These are phyloP conservation scores for Xenopus petersii DNA, from an alignment of 2,797 vertebrate genomes.

Conservation along the genomic window DNA sequence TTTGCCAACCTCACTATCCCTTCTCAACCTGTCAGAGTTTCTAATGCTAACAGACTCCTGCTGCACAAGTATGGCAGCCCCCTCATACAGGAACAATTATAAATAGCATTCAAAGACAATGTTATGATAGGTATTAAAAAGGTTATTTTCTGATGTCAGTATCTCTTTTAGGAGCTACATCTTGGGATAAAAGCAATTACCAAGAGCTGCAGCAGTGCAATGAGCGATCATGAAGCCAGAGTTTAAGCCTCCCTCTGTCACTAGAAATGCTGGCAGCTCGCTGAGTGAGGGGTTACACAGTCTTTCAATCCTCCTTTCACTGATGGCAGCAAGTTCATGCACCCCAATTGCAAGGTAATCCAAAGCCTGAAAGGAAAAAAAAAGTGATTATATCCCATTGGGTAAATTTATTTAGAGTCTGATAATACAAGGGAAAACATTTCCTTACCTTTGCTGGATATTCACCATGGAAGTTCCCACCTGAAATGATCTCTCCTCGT, in stretches of 20 bases:
- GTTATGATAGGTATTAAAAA: no score
- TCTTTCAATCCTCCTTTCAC: slow-evolving; percentile 91
- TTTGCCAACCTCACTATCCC: no score
- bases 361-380: slow-evolving; percentile 71
- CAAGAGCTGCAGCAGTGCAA: slow-evolving; percentile 91
- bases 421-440: no score
- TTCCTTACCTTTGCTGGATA: slow-evolving; percentile 90
- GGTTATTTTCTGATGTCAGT: no score
- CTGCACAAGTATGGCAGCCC: no score
- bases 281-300: slow-evolving; percentile 95
- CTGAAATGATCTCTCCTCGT: slow-evolving; percentile 94
- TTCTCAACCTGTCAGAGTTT: no score
- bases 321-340: slow-evolving; percentile 93
- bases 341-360: slow-evolving; percentile 93
- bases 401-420: neutral
- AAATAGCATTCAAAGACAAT: no score
- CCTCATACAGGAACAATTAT: no score
- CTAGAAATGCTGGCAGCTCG: slow-evolving; percentile 91
- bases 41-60: no score
- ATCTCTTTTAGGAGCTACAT: no score
- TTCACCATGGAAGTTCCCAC: slow-evolving; percentile 98
- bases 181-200: slow-evolving; percentile 56
- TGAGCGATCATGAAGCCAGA: slow-evolving; percentile 98
- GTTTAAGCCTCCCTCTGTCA: slow-evolving; percentile 94
- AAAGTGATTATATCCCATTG: neutral